A percentile compares a stretch with the other conserved stretches of the same genome.
Conservation (phyloP, 2,113 vertebrate species). For the Cepphus grylle region DNA sequence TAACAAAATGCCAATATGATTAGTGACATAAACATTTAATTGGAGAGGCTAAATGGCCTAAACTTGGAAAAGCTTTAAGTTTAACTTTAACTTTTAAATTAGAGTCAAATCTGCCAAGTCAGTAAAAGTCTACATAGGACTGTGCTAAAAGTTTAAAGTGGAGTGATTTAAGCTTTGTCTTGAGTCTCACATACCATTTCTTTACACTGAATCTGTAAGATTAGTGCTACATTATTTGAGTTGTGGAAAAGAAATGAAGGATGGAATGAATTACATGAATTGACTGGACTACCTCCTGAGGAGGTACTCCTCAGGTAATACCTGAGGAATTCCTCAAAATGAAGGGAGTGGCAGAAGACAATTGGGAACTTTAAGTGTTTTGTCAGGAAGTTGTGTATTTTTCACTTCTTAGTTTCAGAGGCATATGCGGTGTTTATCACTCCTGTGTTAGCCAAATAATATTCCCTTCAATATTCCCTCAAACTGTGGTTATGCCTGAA, state of each 20-base stretch:
- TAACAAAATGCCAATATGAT: not conserved
- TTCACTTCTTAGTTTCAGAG: not conserved
- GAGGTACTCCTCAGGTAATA: too few relatives aligned
- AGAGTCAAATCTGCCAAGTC: not conserved
- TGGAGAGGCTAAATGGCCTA: not conserved
- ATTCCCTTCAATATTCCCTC: not conserved
- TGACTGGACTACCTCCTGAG: not conserved
- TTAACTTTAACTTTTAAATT: constrained; percentile 19
- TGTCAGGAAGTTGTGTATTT: not conserved
- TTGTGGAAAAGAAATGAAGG: constrained; percentile 46
- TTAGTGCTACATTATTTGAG: constrained; percentile 71
- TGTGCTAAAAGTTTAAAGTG: constrained; percentile 9
- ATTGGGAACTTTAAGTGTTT: not conserved
- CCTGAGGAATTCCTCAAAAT: not conserved
- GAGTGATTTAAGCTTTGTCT: constrained; percentile 49
- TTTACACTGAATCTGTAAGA: constrained; percentile 63
- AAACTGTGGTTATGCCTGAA: not conserved
- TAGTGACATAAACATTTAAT: not conserved
- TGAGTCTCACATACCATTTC: constrained; percentile 4
- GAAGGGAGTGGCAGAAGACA: not conserved
- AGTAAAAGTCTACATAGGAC: not conserved
- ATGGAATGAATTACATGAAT: not conserved
- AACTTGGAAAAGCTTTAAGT: not conserved
- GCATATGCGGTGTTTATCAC: not conserved
- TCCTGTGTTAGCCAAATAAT: not conserved